Evolutionary conservation across 2,113 vertebrate genomes (phyloP).

Genomic region (Grus americana): DNA sequence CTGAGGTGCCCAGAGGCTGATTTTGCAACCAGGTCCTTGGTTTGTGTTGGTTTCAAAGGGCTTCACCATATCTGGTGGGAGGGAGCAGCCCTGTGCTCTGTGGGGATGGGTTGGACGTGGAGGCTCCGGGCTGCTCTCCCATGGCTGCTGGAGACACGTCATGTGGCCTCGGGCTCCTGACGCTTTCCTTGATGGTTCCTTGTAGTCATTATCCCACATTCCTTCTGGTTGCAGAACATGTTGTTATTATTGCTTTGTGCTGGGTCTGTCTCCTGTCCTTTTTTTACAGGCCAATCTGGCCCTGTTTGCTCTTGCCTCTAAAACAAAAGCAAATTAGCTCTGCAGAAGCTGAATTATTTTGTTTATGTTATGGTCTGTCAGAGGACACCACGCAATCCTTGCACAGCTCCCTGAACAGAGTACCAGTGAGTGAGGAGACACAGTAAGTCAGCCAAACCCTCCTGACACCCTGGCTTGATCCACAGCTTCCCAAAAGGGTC

Average conservation of each 20-base stretch:
- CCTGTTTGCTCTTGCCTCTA: slow-evolving; percentile 29
- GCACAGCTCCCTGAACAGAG: not conserved
- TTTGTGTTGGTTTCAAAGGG: not conserved
- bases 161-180: not conserved
- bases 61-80: not conserved
- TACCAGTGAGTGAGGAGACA: not conserved
- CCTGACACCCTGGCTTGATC: not conserved
- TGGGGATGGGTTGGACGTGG: not conserved
- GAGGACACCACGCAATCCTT: not conserved
- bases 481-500: not conserved
- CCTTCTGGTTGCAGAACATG: slow-evolving; percentile 60
- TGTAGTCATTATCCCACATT: slow-evolving; percentile 61
- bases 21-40: not conserved
- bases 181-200: slow-evolving; percentile 45
- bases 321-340: slow-evolving; percentile 27
- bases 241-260: slow-evolving; percentile 45
- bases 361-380: not conserved
- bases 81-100: not conserved
- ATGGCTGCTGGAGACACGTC: slow-evolving; percentile 45
- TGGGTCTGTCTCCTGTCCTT: slow-evolving; percentile 43
- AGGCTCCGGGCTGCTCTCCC: slow-evolving; percentile 39
- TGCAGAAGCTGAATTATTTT: slow-evolving; percentile 26
- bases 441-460: not conserved
- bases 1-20: not conserved
- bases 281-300: not conserved